Percentiles rank a stretch among this genome's conserved stretches.
These are phyloP conservation scores for Oreonectes daqikongensis DNA, from an alignment of 2,797 vertebrate genomes.

Conservation along the genomic window DNA sequence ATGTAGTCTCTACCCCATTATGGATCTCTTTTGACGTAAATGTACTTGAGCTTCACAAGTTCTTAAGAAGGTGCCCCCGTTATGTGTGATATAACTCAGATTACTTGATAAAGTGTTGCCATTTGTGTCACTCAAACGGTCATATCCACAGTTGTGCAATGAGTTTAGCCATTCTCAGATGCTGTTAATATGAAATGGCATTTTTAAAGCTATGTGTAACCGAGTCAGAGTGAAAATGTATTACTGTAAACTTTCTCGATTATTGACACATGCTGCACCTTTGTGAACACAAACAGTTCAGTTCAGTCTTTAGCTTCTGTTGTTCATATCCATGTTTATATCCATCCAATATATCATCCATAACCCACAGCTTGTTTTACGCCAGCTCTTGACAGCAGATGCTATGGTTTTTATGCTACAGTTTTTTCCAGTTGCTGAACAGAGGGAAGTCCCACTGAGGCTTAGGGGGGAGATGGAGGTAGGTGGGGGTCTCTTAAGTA, in stretches of 20 bases:
- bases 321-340: slow-evolving; percentile 54
- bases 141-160: slow-evolving; percentile 4
- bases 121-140: slow-evolving; percentile 30
- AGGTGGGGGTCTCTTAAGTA: slow-evolving; percentile 47
- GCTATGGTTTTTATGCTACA: not conserved
- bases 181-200: slow-evolving; percentile 23
- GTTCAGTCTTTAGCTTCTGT: slow-evolving; percentile 39
- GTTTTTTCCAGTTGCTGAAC: slow-evolving; percentile 7
- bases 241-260: not conserved
- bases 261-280: not conserved
- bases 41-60: slow-evolving; percentile 22
- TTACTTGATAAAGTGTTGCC: slow-evolving; percentile 8
- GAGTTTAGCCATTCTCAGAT: slow-evolving; percentile 17
- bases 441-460: slow-evolving; percentile 26
- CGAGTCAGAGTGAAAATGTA: not conserved
- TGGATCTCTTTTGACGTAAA: slow-evolving; percentile 12
- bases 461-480: slow-evolving; percentile 20
- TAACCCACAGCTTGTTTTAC: slow-evolving; percentile 35
- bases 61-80: slow-evolving; percentile 31
- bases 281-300: not conserved
- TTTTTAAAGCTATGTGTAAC: not conserved
- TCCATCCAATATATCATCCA: slow-evolving; percentile 48
- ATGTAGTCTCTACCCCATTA: not conserved
- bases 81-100: slow-evolving; percentile 15
- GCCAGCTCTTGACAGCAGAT: not conserved